These are phyloP conservation scores for Lamellibrachia luymesi DNA, from an alignment of 1,140 invertebrate genomes.

Conservation along the genomic window DNA sequence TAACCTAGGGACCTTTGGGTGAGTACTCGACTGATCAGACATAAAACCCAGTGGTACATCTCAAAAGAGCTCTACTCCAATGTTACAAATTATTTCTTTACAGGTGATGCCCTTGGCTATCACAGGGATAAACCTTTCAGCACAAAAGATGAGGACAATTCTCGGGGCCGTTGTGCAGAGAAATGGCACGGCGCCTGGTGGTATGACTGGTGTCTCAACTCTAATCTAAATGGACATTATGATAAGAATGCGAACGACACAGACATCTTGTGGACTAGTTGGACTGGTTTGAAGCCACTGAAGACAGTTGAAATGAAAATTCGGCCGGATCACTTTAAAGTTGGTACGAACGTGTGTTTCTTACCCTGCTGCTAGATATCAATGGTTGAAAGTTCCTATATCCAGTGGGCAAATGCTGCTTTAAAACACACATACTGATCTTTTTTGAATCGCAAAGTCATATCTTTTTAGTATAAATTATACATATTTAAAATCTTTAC, in stretches of 20 bases:
- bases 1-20: no score
- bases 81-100: not conserved
- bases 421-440: no score
- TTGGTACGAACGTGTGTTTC: not conserved
- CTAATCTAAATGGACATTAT: constrained; percentile 50
- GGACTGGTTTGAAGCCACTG: not conserved
- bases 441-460: no score
- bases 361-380: not conserved
- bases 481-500: no score
- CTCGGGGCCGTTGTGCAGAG: constrained; percentile 23
- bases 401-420: no score
- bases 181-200: constrained; percentile 41
- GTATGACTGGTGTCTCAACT: constrained; percentile 44
- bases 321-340: not conserved
- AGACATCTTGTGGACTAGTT: not conserved
- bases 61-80: no score
- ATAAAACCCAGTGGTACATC: no score
- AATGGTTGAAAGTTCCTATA: no score
- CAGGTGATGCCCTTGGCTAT: constrained; percentile 19
- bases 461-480: no score
- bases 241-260: constrained; percentile 21
- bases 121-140: constrained; percentile 19
- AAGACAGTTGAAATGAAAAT: not conserved
- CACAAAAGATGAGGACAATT: constrained; percentile 27
- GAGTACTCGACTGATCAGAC: no score